phyloP scores from a whole-genome alignment of 2,888 invertebrate genomes.

The Crepidodera aurea region DNA sequence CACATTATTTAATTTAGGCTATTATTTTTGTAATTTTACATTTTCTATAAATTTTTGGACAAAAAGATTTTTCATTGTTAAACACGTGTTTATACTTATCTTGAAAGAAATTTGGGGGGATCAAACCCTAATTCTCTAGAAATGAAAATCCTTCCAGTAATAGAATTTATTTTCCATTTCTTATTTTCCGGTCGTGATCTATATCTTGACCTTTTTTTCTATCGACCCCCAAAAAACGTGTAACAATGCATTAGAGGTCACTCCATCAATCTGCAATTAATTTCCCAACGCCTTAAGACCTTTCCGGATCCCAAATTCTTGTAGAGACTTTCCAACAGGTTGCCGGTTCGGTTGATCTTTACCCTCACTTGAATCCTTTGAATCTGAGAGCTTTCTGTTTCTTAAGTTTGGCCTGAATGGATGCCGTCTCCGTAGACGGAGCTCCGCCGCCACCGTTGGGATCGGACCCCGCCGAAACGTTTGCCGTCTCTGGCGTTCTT shows the following conservation, averaged over 20 bases:
- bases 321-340: slow-evolving; percentile 45
- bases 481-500: slow-evolving; percentile 50
- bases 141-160: no score
- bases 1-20: no score
- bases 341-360: slow-evolving; percentile 50
- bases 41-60: no score
- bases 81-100: no score
- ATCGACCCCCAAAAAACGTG: slow-evolving; percentile 13
- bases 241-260: slow-evolving; percentile 21
- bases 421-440: slow-evolving; percentile 20
- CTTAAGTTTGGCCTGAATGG: slow-evolving; percentile 49
- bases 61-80: no score
- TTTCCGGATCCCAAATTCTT: slow-evolving; percentile 19
- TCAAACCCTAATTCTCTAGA: no score
- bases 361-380: slow-evolving; percentile 53
- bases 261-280: slow-evolving; percentile 25
- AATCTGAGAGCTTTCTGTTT: slow-evolving; percentile 53
- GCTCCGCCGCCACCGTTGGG: slow-evolving; percentile 39
- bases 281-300: slow-evolving; percentile 20
- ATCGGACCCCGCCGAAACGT: slow-evolving; percentile 34
- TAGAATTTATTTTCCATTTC: background rate
- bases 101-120: no score
- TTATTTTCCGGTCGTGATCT: background rate
- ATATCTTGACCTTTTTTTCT: background rate
- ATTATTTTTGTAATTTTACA: no score